These are phyloP conservation scores for Dinoponera quadriceps DNA, from an alignment of 1,140 invertebrate genomes.

Conservation along the genomic window DNA sequence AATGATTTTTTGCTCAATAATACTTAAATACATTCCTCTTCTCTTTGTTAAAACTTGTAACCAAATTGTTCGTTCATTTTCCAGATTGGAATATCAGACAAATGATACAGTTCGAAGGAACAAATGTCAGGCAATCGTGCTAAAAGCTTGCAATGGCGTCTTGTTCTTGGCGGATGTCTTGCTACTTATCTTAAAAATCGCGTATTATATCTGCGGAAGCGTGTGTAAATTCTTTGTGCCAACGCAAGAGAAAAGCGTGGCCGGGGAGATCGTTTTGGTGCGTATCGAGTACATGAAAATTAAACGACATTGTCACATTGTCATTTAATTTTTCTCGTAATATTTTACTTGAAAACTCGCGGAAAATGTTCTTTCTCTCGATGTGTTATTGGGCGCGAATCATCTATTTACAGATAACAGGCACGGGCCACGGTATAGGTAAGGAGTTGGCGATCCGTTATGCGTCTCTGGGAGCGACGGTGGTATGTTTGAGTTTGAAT, in stretches of 20 bases:
- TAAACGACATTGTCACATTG: not conserved
- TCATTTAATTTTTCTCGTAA: not conserved
- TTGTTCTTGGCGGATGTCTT: slow-evolving; percentile 86
- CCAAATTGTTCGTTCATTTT: too few species aligned
- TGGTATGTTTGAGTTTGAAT: slow-evolving; percentile 96
- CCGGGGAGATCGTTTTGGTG: slow-evolving; percentile 89
- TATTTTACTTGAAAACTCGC: slow-evolving; percentile 16
- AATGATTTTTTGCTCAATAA: too few species aligned
- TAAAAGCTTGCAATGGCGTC: too few species aligned
- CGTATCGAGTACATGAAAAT: slow-evolving; percentile 31
- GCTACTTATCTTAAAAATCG: slow-evolving; percentile 83
- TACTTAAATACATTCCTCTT: too few species aligned
- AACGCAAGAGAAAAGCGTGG: slow-evolving; percentile 86
- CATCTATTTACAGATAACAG: slow-evolving; percentile 96
- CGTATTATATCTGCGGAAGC: slow-evolving; percentile 82
- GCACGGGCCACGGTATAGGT: slow-evolving; percentile 96
- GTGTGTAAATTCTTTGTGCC: slow-evolving; percentile 84
- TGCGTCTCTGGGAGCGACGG: slow-evolving; percentile 90
- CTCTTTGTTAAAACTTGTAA: too few species aligned
- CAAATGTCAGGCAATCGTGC: slow-evolving; percentile 62
- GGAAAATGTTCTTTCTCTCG: too few species aligned
- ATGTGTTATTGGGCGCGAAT: too few species aligned
- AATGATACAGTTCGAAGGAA: too few species aligned
- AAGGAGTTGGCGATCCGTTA: slow-evolving; percentile 93
- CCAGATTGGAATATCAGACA: too few species aligned